Evolutionary conservation across 1,140 invertebrate genomes (phyloP).

Genomic region (Microplitis demolitor): DNA sequence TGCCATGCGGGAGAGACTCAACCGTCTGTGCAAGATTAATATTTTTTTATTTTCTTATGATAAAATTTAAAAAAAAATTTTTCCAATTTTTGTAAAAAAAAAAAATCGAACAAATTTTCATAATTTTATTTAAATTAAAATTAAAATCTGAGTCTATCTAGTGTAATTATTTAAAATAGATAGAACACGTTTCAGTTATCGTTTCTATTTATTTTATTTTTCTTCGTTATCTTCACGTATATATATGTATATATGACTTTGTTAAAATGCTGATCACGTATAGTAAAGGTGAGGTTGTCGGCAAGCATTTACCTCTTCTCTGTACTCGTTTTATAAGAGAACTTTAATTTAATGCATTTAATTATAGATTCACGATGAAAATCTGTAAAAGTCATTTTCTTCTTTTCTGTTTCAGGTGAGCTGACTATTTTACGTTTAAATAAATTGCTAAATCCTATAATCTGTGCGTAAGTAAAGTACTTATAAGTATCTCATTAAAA

Average conservation of each 20-base stretch:
- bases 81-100: no score
- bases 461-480: neutral
- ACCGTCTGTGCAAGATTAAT: constrained; percentile 12
- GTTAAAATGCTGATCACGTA: constrained; percentile 18
- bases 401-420: constrained; percentile 35
- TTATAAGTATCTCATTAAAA: neutral
- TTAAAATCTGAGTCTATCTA: no score
- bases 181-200: no score
- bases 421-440: neutral
- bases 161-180: no score
- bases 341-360: constrained; percentile 17
- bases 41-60: neutral
- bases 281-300: constrained; percentile 7
- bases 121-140: no score
- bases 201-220: neutral
- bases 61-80: no score
- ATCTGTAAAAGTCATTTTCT: constrained; percentile 10
- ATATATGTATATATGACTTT: constrained; percentile 1
- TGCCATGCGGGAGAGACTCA: neutral
- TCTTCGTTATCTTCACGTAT: neutral
- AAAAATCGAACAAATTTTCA: no score
- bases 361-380: constrained; percentile 20
- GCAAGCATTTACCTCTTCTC: neutral
- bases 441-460: neutral
- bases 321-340: constrained; percentile 1